Evolutionary conservation across 1,140 invertebrate species (phyloP).

Genomic region (Drosophila kikkawai): DNA sequence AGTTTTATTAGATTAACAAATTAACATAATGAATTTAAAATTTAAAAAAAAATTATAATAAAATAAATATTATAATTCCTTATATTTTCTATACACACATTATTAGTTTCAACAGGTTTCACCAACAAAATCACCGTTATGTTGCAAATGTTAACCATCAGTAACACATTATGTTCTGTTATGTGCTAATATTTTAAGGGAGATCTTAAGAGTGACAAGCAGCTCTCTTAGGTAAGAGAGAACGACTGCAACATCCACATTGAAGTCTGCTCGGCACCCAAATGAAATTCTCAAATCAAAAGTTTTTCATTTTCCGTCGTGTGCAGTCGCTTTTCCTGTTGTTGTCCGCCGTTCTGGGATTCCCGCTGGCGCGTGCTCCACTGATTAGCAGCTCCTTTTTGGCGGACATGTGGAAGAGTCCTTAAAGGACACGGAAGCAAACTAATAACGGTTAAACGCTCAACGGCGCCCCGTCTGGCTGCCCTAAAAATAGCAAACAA

Average conservation of each 20-base stretch:
- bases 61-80: background rate
- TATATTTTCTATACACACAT: background rate
- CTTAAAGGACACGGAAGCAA: background rate
- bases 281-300: constrained; percentile 26
- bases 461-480: background rate
- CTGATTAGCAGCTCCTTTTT: constrained; percentile 16
- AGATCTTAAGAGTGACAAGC: background rate
- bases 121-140: background rate
- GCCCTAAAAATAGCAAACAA: constrained; percentile 56
- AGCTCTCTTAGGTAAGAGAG: background rate
- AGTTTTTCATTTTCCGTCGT: constrained; percentile 57
- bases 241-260: background rate
- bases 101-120: constrained; percentile 10
- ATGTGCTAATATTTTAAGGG: background rate
- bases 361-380: constrained; percentile 34
- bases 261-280: constrained; percentile 10
- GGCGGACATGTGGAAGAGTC: constrained; percentile 20
- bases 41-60: too few species aligned
- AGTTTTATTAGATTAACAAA: too few species aligned
- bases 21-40: too few species aligned
- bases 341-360: constrained; percentile 36
- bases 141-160: background rate
- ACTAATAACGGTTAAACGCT: constrained; percentile 22
- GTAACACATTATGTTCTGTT: background rate
- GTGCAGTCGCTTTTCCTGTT: constrained; percentile 59